Conservation (phyloP, 2,113 vertebrate species). For the Podocnemis expansa region DNA sequence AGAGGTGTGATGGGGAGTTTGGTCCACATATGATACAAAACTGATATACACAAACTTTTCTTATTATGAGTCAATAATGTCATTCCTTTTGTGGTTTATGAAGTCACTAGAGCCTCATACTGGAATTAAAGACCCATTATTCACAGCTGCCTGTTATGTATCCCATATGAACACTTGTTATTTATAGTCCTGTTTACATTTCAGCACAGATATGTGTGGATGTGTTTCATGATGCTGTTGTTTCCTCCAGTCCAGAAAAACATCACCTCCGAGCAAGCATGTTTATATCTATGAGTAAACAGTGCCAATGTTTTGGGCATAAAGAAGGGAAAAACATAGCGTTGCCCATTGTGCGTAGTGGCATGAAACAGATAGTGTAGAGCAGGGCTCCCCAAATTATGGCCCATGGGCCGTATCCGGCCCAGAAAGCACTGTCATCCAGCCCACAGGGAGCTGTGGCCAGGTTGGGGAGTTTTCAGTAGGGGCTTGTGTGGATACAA, state of each 20-base stretch:
- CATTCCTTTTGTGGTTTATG: constrained; percentile 42
- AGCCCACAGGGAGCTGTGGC: too few relatives aligned
- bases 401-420: too few relatives aligned
- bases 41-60: constrained; percentile 8
- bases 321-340: neutral
- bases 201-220: neutral
- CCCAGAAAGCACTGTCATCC: too few relatives aligned
- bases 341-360: too few relatives aligned
- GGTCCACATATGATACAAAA: neutral
- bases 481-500: too few relatives aligned
- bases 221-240: neutral
- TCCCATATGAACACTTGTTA: neutral
- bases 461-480: too few relatives aligned
- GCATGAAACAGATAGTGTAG: neutral
- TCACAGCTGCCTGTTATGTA: neutral
- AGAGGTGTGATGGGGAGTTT: neutral
- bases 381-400: too few relatives aligned
- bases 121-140: constrained; percentile 12
- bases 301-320: neutral
- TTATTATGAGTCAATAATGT: constrained; percentile 12
- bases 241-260: neutral
- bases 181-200: neutral
- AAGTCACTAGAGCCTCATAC: constrained; percentile 23
- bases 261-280: neutral
- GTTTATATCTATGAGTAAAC: neutral